These are phyloP conservation scores for Heliconius melpomene DNA, from an alignment of 1,140 invertebrate genomes.

Conservation along the genomic window DNA sequence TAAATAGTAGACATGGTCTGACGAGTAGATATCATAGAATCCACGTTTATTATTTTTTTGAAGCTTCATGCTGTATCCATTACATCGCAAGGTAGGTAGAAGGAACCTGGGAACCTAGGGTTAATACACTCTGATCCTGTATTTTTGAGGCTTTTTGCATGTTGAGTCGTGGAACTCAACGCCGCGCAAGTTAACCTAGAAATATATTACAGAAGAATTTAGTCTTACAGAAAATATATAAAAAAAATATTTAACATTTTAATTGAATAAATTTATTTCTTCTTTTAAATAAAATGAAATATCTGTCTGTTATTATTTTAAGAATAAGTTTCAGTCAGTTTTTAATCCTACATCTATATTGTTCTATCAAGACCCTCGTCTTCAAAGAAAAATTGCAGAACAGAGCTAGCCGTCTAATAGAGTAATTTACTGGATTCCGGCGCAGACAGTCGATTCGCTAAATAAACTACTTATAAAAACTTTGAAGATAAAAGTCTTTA, in stretches of 20 bases:
- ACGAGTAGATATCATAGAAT: neutral
- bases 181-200: no score
- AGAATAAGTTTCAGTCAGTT: neutral
- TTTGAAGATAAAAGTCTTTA: neutral
- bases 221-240: no score
- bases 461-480: slow-evolving; percentile 2
- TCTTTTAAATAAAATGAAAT: no score
- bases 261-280: no score
- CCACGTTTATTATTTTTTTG: neutral
- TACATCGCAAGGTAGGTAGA: no score
- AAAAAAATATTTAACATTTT: no score
- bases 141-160: no score
- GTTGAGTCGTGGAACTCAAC: no score
- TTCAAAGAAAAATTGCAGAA: neutral
- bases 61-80: no score
- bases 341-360: neutral
- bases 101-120: no score
- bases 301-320: neutral
- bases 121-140: no score
- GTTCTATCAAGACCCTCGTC: neutral
- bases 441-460: slow-evolving; percentile 11
- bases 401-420: neutral
- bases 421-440: slow-evolving; percentile 7
- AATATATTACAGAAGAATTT: no score
- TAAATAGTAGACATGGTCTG: neutral